Base-by-base conservation (phyloP, 2,888 invertebrate species). In the Agonopterix alstromeriana region DNA sequence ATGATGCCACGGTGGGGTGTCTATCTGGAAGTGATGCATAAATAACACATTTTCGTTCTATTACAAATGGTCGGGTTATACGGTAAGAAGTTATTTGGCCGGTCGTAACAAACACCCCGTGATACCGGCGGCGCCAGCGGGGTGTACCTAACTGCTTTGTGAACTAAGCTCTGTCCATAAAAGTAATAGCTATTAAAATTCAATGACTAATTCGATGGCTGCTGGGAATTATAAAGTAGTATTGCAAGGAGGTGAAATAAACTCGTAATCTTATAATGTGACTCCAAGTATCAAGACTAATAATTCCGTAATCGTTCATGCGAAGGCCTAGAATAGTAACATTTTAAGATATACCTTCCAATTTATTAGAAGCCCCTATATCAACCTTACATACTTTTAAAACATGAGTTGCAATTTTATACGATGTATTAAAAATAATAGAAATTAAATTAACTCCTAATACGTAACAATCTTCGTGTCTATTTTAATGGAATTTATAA, bases 31-130 rank as follows among this genome's bases (percentile, higher is more conserved):
- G 67, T 71, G 77, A 77, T 77, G 77, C 72, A 84, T 82, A 81
- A 82, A 80, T 77, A 82, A 77, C 74, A 68, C 60, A 69, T 77
- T 76, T 78, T 63, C 73, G 65, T 65, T 75, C 70, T 72, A 77
- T 70, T 73, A 73, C 65, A 65, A 74, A 76, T 70, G 70, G 66
- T 65, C 63, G 67, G 68, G 69, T 71, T 74, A 66, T 73, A 65
- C 63, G 68, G 73, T 77, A 80, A 80, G 82, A 83, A 80, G 61
- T 66, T 64, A 73, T 79, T 75, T 72, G 27, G 68, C 70, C 64
- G 74, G 67, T 70, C 61, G 57, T 61, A 61, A 55, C 50, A 57
- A 53, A 58, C 79, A 53, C 78, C 70, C 69, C 80, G 65, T 72
- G 83, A 75, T 60, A 63, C 60, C 71, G 58, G 49, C 71, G 58